These are phyloP conservation scores for Sebastes wilsoni DNA, from an alignment of 2,797 vertebrate species.

Conservation along the genomic window DNA sequence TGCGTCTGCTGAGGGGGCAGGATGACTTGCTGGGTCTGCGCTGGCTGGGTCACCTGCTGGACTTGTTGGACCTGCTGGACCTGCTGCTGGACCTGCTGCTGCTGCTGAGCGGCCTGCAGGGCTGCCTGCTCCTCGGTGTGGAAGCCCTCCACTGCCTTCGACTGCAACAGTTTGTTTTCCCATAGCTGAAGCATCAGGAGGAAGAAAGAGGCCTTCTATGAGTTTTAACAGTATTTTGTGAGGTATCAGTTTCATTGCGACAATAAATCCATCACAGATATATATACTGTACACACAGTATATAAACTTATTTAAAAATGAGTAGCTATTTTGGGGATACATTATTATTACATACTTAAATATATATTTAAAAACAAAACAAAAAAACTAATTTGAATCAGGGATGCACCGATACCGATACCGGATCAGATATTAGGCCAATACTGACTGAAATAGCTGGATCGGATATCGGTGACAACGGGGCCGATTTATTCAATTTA, in stretches of 20 bases:
- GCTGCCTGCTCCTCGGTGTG: conserved; percentile 95
- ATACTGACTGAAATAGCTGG: no score
- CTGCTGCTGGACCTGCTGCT: conserved; percentile 66
- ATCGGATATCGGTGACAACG: no score
- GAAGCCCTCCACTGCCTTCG: conserved; percentile 98
- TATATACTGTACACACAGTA: not conserved
- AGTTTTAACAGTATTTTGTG: not conserved
- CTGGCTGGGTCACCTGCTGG: conserved; percentile 72
- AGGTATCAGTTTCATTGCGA: not conserved
- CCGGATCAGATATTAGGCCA: no score
- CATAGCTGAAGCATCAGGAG: conserved; percentile 84
- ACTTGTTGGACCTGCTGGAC: conserved; percentile 80
- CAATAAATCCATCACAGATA: not conserved
- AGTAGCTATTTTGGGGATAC: not conserved
- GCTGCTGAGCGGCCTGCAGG: conserved; percentile 88
- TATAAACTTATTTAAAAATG: not conserved
- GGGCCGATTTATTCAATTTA: no score
- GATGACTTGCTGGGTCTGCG: conserved; percentile 89
- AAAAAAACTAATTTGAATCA: fast-evolving
- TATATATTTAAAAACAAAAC: no score
- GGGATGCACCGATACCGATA: no score
- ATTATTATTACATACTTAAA: no score
- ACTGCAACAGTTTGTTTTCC: conserved; percentile 98
- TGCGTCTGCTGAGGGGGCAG: conserved; percentile 90
- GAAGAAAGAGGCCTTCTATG: not conserved